phyloP scores from a whole-genome alignment of 2,797 vertebrate genomes.

The Mormyrus proboscirostris region DNA sequence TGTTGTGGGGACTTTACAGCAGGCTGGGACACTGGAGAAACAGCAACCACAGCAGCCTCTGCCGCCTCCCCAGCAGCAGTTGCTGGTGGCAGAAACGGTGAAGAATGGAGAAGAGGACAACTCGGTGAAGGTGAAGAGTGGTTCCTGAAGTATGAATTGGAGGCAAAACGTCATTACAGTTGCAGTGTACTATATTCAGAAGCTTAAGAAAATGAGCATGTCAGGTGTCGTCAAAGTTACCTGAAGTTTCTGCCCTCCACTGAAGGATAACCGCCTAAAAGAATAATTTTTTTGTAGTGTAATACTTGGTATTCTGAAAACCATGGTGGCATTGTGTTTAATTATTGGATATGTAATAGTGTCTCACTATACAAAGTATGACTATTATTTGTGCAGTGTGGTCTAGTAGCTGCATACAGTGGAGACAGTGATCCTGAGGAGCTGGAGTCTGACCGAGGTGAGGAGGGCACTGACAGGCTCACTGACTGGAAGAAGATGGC shows the following conservation, averaged over 20 bases:
- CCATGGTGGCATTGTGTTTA: not conserved
- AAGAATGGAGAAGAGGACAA: slow-evolving; percentile 73
- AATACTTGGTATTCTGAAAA: not conserved
- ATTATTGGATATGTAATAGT: not conserved
- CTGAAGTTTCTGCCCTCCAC: not conserved
- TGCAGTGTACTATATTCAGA: not conserved
- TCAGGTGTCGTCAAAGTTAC: not conserved
- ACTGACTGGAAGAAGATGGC: slow-evolving; percentile 96
- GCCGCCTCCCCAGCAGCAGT: slow-evolving; percentile 38
- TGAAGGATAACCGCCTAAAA: not conserved
- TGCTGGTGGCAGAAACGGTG: slow-evolving; percentile 72
- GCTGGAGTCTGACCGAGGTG: slow-evolving; percentile 64
- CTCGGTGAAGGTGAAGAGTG: slow-evolving; percentile 69
- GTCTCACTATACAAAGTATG: not conserved
- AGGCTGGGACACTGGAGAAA: slow-evolving; percentile 77
- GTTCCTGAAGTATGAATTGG: not conserved
- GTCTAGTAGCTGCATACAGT: slow-evolving; percentile 91
- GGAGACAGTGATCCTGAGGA: slow-evolving; percentile 97
- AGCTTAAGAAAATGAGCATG: not conserved
- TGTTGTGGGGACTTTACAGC: slow-evolving; percentile 38
- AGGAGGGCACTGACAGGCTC: slow-evolving; percentile 76
- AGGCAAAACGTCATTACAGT: not conserved
- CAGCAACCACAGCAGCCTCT: slow-evolving; percentile 14
- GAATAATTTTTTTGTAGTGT: not conserved
- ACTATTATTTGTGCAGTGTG: slow-evolving; percentile 58